A percentile compares a stretch with the other conserved stretches of the same genome.
These are phyloP conservation scores for Cyanoramphus novaezelandiae DNA, from an alignment of 2,113 vertebrate species.

Conservation along the genomic window DNA sequence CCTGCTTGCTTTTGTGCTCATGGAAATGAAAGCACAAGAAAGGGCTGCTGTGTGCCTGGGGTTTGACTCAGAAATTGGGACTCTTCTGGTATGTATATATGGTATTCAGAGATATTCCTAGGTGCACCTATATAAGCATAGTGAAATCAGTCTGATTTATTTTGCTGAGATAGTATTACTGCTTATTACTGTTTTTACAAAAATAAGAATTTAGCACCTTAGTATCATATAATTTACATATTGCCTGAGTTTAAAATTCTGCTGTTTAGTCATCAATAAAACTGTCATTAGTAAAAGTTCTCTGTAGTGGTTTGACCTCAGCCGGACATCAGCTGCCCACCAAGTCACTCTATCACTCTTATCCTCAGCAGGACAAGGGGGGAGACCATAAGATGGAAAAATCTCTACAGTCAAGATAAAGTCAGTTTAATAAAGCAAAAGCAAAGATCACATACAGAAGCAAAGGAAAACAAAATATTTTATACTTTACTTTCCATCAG, in stretches of 20 bases:
- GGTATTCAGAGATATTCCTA: not conserved
- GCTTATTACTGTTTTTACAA: not conserved
- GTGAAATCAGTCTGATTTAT: not conserved
- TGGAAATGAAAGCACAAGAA: not conserved
- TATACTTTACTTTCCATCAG: not conserved
- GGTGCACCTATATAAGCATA: not conserved
- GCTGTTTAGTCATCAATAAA: not conserved
- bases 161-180: not conserved
- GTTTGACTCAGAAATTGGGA: not conserved
- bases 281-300: not conserved
- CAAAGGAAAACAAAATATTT: not conserved
- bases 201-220: not conserved
- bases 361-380: not conserved
- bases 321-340: not conserved
- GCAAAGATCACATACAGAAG: not conserved
- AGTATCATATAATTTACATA: not conserved
- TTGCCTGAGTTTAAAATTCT: not conserved
- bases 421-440: not conserved
- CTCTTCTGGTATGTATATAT: not conserved
- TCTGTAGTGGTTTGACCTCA: not conserved
- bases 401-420: not conserved
- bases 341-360: not conserved
- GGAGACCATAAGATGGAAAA: not conserved
- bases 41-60: rapidly evolving
- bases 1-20: not conserved